These are phyloP conservation scores for Epinephelus cyanopodus DNA, from an alignment of 2,113 vertebrate genomes.

Conservation along the genomic window DNA sequence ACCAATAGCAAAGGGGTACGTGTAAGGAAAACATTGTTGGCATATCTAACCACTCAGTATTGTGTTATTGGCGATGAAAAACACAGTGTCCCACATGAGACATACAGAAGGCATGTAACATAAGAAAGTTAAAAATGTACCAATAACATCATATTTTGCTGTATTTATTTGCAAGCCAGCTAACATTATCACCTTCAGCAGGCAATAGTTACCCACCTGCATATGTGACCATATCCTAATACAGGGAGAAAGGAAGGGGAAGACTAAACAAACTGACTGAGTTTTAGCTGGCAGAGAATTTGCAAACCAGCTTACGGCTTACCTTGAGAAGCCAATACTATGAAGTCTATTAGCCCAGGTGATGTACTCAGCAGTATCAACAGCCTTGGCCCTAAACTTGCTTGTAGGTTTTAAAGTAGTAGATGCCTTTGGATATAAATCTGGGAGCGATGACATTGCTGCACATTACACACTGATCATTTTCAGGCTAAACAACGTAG, in stretches of 20 bases:
- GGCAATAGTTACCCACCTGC: no score
- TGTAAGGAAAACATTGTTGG: no score
- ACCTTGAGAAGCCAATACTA: background rate
- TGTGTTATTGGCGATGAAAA: no score
- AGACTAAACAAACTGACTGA: background rate
- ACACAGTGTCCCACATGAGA: no score
- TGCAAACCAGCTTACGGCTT: background rate
- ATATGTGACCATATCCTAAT: no score
- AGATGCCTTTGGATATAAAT: constrained; percentile 38
- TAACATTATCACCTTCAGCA: no score
- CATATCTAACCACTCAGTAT: no score
- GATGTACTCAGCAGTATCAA: background rate
- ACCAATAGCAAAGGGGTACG: no score
- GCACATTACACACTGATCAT: constrained; percentile 34
- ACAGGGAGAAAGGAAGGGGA: background rate
- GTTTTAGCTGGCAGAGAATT: background rate
- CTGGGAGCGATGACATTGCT: constrained; percentile 35
- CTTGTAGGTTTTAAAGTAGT: constrained; percentile 4
- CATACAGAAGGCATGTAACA: no score
- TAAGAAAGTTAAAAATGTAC: no score
- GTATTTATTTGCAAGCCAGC: no score
- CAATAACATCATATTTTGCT: no score
- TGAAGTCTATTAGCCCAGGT: background rate
- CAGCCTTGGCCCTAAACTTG: background rate
- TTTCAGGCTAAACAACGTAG: constrained; percentile 64